A percentile compares a stretch with the other conserved stretches of the same genome.
Evolutionary conservation across 2,888 invertebrate genomes (phyloP).

Genomic region (Aspidiotus rigidus): DNA sequence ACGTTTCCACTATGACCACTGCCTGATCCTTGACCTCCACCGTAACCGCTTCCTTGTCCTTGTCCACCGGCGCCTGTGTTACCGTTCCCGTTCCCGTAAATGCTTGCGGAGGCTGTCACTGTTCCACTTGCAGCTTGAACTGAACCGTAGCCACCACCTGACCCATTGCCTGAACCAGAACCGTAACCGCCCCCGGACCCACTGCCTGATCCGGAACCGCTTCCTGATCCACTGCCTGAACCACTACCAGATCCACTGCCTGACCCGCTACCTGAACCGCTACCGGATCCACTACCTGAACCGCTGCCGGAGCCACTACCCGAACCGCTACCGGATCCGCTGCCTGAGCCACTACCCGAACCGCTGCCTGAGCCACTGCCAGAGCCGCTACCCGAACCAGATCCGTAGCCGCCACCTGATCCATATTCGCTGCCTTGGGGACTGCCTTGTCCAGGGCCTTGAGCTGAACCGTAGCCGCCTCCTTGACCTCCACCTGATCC

Average conservation of each 20-base stretch:
- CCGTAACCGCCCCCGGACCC: background rate
- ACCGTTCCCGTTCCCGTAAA: background rate
- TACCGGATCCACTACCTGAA: background rate
- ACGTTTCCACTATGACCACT: background rate
- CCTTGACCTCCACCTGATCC: conserved; percentile 36
- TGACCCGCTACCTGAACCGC: background rate
- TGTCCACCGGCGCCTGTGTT: background rate
- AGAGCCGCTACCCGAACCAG: conserved; percentile 4
- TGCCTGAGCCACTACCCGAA: background rate
- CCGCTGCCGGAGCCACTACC: background rate
- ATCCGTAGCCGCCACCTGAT: conserved; percentile 12
- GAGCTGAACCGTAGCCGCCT: conserved; percentile 21
- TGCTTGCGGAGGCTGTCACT: background rate
- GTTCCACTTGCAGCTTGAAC: background rate
- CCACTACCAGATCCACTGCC: background rate
- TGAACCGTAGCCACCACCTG: background rate
- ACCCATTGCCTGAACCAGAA: background rate
- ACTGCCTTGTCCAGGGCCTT: conserved; percentile 11
- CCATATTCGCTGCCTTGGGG: conserved; percentile 8
- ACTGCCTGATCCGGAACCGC: background rate
- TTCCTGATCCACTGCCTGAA: background rate
- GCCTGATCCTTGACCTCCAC: background rate
- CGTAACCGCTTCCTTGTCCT: background rate
- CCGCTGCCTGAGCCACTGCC: background rate
- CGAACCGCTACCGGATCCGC: background rate